These are phyloP conservation scores for Mus minutoides DNA, from an alignment of 2,797 vertebrate species.

Conservation along the genomic window DNA sequence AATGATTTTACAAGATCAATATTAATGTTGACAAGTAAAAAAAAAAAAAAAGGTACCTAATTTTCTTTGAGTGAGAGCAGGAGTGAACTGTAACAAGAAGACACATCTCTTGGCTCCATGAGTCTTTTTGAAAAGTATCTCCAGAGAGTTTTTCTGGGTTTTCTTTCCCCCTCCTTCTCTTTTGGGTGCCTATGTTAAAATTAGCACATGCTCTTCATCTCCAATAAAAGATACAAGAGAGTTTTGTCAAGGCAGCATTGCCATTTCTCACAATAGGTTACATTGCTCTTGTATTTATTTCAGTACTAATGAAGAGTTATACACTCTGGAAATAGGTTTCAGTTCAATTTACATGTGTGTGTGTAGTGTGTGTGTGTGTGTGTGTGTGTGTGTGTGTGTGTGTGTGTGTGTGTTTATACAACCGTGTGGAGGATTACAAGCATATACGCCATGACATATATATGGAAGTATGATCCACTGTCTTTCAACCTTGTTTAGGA, in stretches of 20 bases:
- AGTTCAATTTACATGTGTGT: not conserved
- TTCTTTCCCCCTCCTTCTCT: not conserved
- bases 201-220: not conserved
- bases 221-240: not conserved
- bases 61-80: not conserved
- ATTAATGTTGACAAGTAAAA: not conserved
- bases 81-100: not conserved
- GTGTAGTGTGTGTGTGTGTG: too few relatives aligned
- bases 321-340: not conserved
- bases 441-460: not conserved
- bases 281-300: not conserved
- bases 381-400: not conserved
- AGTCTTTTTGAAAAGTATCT: not conserved
- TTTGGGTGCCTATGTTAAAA: not conserved
- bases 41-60: not conserved
- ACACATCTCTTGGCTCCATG: not conserved
- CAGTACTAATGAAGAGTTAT: not conserved
- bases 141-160: not conserved
- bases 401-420: too few relatives aligned
- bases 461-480: not conserved
- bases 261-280: not conserved
- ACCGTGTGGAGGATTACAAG: not conserved
- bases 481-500: not conserved
- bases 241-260: not conserved
- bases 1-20: not conserved